Evolutionary conservation across 2,888 invertebrate genomes (phyloP).

Genomic region (Polymixis flavicincta): DNA sequence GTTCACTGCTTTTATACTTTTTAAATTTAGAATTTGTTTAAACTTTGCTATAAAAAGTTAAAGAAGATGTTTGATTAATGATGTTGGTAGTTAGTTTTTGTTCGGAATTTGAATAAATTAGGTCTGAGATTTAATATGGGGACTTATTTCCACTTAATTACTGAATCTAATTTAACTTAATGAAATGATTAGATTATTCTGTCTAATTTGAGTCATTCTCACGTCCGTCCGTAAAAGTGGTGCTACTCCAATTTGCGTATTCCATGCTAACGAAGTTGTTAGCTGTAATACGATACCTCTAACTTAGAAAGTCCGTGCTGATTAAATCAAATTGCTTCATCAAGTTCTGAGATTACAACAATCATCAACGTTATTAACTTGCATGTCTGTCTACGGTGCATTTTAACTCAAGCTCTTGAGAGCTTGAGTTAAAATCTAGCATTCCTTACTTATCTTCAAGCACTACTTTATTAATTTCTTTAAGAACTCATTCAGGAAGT

Average conservation of each 20-base stretch:
- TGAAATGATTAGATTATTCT: conserved; percentile 4
- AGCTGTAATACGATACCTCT: conserved; percentile 54
- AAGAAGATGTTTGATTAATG: conserved; percentile 34
- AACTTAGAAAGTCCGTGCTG: conserved; percentile 63
- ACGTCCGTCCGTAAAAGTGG: conserved; percentile 18
- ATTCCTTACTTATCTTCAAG: conserved; percentile 42
- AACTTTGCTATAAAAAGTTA: conserved; percentile 34
- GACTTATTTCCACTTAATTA: conserved; percentile 5
- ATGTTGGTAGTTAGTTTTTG: conserved; percentile 39
- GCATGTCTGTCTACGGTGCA: conserved; percentile 32
- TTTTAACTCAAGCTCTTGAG: conserved; percentile 16
- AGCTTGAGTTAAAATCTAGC: no score
- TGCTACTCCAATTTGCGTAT: conserved; percentile 49
- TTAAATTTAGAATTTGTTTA: conserved; percentile 51
- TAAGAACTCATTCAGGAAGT: conserved; percentile 28
- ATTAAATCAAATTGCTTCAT: conserved; percentile 69
- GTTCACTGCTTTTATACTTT: conserved; percentile 45
- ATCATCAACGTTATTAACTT: conserved; percentile 60
- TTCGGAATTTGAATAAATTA: conserved; percentile 19
- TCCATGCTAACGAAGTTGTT: conserved; percentile 54
- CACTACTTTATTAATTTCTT: conserved; percentile 40
- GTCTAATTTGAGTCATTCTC: not conserved
- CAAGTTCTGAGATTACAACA: conserved; percentile 61
- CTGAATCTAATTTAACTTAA: conserved; percentile 7
- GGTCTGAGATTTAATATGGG: conserved; percentile 4